Percentiles rank a stretch among this genome's conserved stretches.
Conservation (phyloP, 1,140 invertebrate genomes). For the Drosophila subobscura region DNA sequence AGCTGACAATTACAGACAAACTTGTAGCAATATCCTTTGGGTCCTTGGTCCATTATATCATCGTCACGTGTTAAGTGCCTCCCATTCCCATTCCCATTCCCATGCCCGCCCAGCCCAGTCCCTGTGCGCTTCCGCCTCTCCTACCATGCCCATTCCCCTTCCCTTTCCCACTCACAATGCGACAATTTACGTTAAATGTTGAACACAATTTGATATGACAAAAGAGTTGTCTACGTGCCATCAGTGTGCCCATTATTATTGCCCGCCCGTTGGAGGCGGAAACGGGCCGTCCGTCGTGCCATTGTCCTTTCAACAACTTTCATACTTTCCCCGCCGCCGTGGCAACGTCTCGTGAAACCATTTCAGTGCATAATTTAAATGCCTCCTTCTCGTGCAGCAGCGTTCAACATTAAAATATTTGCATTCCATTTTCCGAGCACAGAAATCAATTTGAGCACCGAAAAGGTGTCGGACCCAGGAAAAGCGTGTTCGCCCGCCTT, state of each 20-base stretch:
- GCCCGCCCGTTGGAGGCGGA: constrained; percentile 43
- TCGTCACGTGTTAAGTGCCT: constrained; percentile 71
- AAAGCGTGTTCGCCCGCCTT: constrained; percentile 5
- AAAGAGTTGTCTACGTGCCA: constrained; percentile 80
- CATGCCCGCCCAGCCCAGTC: neutral
- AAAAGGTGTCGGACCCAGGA: constrained; percentile 64
- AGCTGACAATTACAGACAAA: constrained; percentile 52
- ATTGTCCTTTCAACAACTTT: constrained; percentile 58
- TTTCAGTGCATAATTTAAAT: constrained; percentile 65
- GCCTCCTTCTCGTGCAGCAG: constrained; percentile 17
- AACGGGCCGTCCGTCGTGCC: constrained; percentile 33
- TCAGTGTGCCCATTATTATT: constrained; percentile 70
- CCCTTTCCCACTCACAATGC: constrained; percentile 49
- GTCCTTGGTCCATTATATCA: constrained; percentile 26
- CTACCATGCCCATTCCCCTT: neutral
- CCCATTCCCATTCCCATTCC: constrained; percentile 25
- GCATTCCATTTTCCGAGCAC: constrained; percentile 53
- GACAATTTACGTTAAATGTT: constrained; percentile 81
- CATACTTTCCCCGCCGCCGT: constrained; percentile 1
- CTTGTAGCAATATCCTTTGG: constrained; percentile 53
- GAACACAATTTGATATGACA: constrained; percentile 79
- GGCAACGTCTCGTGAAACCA: neutral
- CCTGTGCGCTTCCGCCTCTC: constrained; percentile 1
- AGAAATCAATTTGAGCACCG: constrained; percentile 67
- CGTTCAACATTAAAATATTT: constrained; percentile 63